Base-by-base conservation (phyloP, 2,888 invertebrate species). In the Anticlea derivata region DNA sequence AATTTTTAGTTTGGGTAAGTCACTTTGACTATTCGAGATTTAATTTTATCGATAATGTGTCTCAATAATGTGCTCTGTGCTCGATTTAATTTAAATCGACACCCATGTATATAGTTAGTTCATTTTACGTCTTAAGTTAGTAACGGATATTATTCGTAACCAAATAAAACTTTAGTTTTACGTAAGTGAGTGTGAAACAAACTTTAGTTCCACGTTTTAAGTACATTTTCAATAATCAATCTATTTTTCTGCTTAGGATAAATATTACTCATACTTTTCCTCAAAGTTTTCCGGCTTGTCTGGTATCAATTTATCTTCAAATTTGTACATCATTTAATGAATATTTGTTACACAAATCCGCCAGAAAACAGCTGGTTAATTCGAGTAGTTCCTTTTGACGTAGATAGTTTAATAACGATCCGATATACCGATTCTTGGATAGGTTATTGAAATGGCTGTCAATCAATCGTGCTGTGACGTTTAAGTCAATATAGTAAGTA, bases 391-490 rank as follows among this genome's bases (percentile, higher is more conserved):
- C 5, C 8, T 27, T 10, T 8, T 27, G 27, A n/a, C 8, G 5
- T 5, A 27, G 13, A 7, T 22, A 24, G 11, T 10, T 17, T 7
- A 4, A 1, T 22, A 40, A 10, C 20, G 7, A 45, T 27, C 22
- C 35, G n/a, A 33, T 24, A 33, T 33, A 35, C 17, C 8, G 17
- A 60, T 62, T 55, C 39, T 55, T 43, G 47, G 31, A 48, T 56
- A 51, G 56, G 70, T 78, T 68, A 68, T 65, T 69, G 17, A 13
- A 43, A 38, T 47, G 52, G 47, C 47, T 52, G 52, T 52, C 47
- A 47, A 78, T 83, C 74, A 83, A 88, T 80, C 74, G 89, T 81
- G 89, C 89, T 89, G 89, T 89, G 89, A 88, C 88, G 83, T 78
- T 70, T 69, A 80, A 89, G 88, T 89, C 89, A 89, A 81, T 88